A percentile compares a stretch with the other conserved stretches of the same genome.
Conservation (phyloP, 2,797 vertebrate species). For the Gymnoscopelus microlampas region DNA sequence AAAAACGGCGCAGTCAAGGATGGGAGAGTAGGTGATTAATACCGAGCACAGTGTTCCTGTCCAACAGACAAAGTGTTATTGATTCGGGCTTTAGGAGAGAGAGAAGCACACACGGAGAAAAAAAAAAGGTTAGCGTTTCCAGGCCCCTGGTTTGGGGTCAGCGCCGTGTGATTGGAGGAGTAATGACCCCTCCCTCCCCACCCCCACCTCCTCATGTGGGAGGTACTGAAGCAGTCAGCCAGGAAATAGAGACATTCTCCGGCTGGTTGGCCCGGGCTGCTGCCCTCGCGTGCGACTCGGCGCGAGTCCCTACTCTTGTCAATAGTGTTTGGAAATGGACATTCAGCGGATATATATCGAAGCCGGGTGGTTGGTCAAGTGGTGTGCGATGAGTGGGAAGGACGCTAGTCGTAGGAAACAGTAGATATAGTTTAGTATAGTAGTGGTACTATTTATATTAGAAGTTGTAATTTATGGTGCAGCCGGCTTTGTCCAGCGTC, state of each 20-base stretch:
- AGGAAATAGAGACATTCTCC: constrained; percentile 81
- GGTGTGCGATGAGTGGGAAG: too few relatives aligned
- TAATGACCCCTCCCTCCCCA: constrained; percentile 60
- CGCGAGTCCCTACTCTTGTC: too few relatives aligned
- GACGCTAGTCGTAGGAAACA: too few relatives aligned
- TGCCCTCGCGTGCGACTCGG: too few relatives aligned
- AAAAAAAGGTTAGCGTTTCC: constrained; percentile 76
- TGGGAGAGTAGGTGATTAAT: constrained; percentile 79
- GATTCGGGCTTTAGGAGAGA: constrained; percentile 75
- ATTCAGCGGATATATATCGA: too few relatives aligned
- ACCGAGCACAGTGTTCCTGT: constrained; percentile 69
- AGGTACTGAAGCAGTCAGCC: constrained; percentile 73
- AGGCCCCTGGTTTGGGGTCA: constrained; percentile 69
- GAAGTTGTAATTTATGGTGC: too few relatives aligned
- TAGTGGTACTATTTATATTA: too few relatives aligned
- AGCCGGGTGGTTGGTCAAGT: too few relatives aligned
- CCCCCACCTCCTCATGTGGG: constrained; percentile 54
- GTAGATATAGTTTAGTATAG: too few relatives aligned
- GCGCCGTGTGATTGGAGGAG: constrained; percentile 61
- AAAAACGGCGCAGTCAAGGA: constrained; percentile 76
- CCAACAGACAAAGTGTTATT: constrained; percentile 78
- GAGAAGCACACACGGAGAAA: constrained; percentile 13
- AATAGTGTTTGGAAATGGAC: too few relatives aligned
- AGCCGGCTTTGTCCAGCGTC: too few relatives aligned
- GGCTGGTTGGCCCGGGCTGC: constrained; percentile 25